Base-by-base conservation (phyloP, 2,113 vertebrate species). In the Nettapus auritus region DNA sequence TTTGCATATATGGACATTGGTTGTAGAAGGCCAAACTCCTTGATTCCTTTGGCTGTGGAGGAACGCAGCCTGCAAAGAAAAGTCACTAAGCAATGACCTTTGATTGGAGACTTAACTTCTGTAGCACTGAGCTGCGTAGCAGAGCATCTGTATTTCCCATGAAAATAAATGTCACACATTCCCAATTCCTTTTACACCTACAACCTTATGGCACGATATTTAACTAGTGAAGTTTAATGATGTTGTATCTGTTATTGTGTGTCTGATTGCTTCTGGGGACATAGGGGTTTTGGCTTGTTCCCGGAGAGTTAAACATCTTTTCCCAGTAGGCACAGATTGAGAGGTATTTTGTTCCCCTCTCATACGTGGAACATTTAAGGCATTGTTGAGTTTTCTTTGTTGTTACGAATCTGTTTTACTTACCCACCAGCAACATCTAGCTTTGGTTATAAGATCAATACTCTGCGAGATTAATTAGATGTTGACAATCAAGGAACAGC, bases 371-470 rank as follows among this genome's bases (percentile, higher is more conserved):
- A 89, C 22, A 42, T 83, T n/a, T 62, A 90, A 94, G 88, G 33
- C 44, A 50, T 16, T 67, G 78, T 44, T 56, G 67, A 88, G n/a
- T 85, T 94, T 75, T 55, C 50, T 90, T 86, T 88, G 40, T 82
- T 87, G 36, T 70, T 62, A 68, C 0, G 0, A 53, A 44, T 86
- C 85, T 77, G 89, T 53, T 83, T 96, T 38, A 33, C 68, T 95
- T 82, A 62, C 38, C 53, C 70, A 79, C 53, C n/a, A 92, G 40
- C 50, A 95, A 26, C n/a, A 12, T 57, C 40, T 31, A 79, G 63
- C 48, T 93, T 90, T 95, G 74, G 40, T 90, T 71, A 50, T 55
- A 86, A 93, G 76, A 93, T 86, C 82, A 74, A 57, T 93, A 57
- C 73, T 66, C 71, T 40, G 52, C 77, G 77, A 94, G 88, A 79